phyloP scores from a whole-genome alignment of 1,140 invertebrate species.

The Scylla paramamosain region DNA sequence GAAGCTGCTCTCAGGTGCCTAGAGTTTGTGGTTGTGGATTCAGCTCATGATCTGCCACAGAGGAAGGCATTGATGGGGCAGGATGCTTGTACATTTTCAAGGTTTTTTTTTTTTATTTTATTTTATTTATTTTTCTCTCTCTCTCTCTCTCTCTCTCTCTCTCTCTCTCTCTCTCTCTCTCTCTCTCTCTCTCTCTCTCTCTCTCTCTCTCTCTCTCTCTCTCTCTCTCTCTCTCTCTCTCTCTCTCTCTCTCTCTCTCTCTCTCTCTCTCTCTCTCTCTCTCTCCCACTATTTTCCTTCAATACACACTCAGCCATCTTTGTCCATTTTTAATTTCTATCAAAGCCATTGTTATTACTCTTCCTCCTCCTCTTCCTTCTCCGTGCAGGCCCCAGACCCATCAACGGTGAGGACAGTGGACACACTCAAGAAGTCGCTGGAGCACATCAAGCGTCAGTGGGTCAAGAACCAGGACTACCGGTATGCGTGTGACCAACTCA shows the following conservation, averaged over 20 bases:
- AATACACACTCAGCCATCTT: too few relatives aligned
- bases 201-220: too few relatives aligned
- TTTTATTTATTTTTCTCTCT: neutral
- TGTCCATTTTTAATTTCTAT: too few relatives aligned
- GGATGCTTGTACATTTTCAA: neutral
- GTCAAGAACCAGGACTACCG: constrained; percentile 93
- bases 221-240: too few relatives aligned
- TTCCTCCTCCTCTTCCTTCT: neutral
- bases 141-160: too few relatives aligned
- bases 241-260: too few relatives aligned
- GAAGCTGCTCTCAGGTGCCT: too few relatives aligned
- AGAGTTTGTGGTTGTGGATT: too few relatives aligned
- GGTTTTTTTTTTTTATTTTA: neutral
- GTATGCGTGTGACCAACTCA: constrained; percentile 98
- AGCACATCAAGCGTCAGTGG: constrained; percentile 95
- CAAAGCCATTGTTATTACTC: too few relatives aligned
- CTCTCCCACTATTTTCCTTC: too few relatives aligned
- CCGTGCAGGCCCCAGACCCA: constrained; percentile 90
- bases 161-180: too few relatives aligned
- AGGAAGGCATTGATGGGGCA: neutral
- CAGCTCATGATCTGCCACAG: too few relatives aligned
- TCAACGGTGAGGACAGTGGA: constrained; percentile 93
- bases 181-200: neutral
- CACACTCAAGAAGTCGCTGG: constrained; percentile 91
- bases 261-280: neutral